Conservation (phyloP, 2,888 invertebrate species). For the Drosophila peninsularis region DNA sequence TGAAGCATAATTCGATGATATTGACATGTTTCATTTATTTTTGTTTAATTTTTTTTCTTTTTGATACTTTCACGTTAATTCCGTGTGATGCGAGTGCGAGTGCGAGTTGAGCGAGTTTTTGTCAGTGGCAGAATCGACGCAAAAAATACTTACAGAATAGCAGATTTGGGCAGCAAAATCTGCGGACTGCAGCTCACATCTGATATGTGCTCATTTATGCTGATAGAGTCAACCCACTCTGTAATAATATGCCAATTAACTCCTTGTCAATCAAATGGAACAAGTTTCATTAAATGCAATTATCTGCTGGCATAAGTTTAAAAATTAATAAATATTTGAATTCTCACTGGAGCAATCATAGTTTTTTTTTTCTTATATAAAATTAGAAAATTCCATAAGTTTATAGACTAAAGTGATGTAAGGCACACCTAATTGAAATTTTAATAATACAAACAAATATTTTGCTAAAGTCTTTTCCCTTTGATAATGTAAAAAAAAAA, state of each 20-base stretch:
- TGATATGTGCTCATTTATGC: not conserved
- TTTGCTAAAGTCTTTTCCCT: too few relatives aligned
- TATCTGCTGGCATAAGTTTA: not conserved
- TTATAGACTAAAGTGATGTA: too few relatives aligned
- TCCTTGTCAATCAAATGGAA: not conserved
- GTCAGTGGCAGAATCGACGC: not conserved
- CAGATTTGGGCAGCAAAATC: not conserved
- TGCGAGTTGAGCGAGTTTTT: not conserved
- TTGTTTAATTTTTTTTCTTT: not conserved
- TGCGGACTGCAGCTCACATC: too few relatives aligned
- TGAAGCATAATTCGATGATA: conserved; percentile 2
- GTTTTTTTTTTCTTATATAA: too few relatives aligned
- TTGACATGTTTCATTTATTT: not conserved
- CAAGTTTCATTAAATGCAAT: not conserved
- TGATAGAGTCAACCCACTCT: not conserved
- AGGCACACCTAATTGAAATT: too few relatives aligned
- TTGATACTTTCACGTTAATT: not conserved
- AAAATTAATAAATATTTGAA: too few relatives aligned
- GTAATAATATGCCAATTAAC: not conserved
- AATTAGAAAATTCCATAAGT: too few relatives aligned
- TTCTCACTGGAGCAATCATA: too few relatives aligned
- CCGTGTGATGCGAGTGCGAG: not conserved
- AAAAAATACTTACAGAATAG: not conserved
- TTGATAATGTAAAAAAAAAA: too few relatives aligned
- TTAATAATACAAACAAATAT: too few relatives aligned